A percentile compares a stretch with the other conserved stretches of the same genome.
phyloP scores from a whole-genome alignment of 2,888 invertebrate genomes.

The Torymus auratus region DNA sequence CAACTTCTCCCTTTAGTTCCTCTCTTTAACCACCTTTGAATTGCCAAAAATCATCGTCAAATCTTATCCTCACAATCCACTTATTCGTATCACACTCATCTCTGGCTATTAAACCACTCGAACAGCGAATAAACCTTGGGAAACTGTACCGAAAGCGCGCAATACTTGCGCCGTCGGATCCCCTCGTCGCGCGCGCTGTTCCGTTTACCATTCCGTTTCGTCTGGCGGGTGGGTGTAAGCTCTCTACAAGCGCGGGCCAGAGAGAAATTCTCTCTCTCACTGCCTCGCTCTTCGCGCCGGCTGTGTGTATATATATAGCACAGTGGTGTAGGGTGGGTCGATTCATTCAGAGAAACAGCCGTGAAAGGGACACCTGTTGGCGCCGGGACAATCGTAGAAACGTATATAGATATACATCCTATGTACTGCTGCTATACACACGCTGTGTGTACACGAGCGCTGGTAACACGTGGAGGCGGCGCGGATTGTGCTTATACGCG shows the following conservation, averaged over 20 bases:
- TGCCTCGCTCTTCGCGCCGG: neutral
- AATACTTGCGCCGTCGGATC: conserved; percentile 45
- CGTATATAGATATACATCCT: conserved; percentile 50
- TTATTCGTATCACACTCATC: too few relatives aligned
- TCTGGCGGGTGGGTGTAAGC: conserved; percentile 73
- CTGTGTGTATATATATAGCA: neutral
- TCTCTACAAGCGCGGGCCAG: neutral
- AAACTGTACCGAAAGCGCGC: neutral
- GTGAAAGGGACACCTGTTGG: conserved; percentile 77
- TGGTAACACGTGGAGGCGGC: neutral
- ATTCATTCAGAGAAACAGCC: conserved; percentile 77
- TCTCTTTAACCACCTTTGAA: too few relatives aligned
- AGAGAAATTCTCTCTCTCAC: conserved; percentile 19
- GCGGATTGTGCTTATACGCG: neutral
- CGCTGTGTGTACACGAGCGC: neutral
- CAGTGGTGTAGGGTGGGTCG: conserved; percentile 65
- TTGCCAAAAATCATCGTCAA: too few relatives aligned
- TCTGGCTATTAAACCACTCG: too few relatives aligned
- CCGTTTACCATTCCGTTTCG: conserved; percentile 77
- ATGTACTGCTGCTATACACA: neutral
- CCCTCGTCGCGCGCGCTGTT: conserved; percentile 54
- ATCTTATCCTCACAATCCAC: too few relatives aligned
- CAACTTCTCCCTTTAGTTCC: neutral
- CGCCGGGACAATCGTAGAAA: conserved; percentile 74
- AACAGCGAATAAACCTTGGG: too few relatives aligned